Percentiles rank a stretch among this genome's conserved stretches.
phyloP scores from a whole-genome alignment of 2,797 vertebrate species.

The Poeciliopsis turneri region DNA sequence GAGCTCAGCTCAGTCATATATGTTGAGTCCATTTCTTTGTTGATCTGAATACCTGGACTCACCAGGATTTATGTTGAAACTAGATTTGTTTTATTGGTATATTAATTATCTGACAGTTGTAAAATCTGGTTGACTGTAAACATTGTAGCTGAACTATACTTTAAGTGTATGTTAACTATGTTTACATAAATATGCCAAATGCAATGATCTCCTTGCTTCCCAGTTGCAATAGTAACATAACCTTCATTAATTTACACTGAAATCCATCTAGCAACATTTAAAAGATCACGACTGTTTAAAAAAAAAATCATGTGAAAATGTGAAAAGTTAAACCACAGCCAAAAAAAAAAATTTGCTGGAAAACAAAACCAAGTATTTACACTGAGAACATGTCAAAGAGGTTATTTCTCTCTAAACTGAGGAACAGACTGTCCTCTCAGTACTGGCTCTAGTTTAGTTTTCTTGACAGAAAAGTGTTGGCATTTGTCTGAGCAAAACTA shows the following conservation, averaged over 20 bases:
- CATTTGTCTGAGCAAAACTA: constrained; percentile 24
- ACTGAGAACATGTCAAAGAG: constrained; percentile 11
- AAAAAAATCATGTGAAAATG: constrained; percentile 9
- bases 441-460: constrained; percentile 19
- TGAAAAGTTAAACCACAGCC: constrained; percentile 7
- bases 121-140: neutral
- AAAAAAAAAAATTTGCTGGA: constrained; percentile 7
- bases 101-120: neutral
- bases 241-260: neutral
- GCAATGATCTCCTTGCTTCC: neutral
- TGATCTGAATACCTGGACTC: neutral
- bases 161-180: neutral
- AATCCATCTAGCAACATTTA: neutral
- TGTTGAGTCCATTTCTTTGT: neutral
- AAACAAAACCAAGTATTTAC: neutral
- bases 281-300: neutral
- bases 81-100: neutral
- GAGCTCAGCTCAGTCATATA: neutral
- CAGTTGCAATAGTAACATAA: neutral
- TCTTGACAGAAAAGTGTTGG: constrained; percentile 28
- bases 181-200: neutral
- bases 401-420: constrained; percentile 21
- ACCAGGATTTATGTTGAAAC: neutral
- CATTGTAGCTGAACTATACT: too few species aligned
- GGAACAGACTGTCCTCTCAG: constrained; percentile 11